These are phyloP conservation scores for Phania funesta DNA, from an alignment of 2,888 invertebrate species.

Conservation along the genomic window DNA sequence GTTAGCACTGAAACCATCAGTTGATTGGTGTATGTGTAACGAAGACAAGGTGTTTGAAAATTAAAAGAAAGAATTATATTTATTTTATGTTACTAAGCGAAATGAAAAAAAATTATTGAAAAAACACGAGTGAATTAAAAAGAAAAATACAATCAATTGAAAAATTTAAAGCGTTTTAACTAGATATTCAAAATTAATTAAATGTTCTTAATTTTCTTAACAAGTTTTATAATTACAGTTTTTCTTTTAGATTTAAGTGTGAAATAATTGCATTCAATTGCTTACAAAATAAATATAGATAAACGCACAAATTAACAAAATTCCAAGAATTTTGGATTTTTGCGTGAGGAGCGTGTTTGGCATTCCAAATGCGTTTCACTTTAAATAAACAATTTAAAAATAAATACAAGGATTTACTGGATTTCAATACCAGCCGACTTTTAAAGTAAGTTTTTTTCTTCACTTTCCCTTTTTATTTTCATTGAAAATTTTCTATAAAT, in stretches of 20 bases:
- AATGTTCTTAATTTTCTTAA: not conserved
- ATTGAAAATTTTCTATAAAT: not conserved
- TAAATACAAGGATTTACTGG: slow-evolving; percentile 54
- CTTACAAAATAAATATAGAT: not conserved
- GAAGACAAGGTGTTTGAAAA: slow-evolving; percentile 60
- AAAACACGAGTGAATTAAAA: not conserved
- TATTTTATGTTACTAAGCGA: slow-evolving; percentile 13
- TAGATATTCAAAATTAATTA: not conserved
- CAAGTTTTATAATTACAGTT: not conserved
- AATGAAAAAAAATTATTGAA: slow-evolving; percentile 19
- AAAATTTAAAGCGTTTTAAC: not conserved
- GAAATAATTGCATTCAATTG: not conserved
- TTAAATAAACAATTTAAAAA: slow-evolving; percentile 56
- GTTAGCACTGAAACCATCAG: slow-evolving; percentile 34
- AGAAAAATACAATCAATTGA: not conserved
- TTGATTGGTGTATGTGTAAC: slow-evolving; percentile 47
- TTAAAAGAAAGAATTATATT: not conserved
- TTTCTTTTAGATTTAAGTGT: not conserved
- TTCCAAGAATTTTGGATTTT: slow-evolving; percentile 9
- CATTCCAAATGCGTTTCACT: slow-evolving; percentile 64
- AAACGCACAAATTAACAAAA: not conserved
- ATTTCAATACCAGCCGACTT: slow-evolving; percentile 41
- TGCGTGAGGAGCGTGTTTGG: slow-evolving; percentile 21
- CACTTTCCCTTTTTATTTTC: not conserved
- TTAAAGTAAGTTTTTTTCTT: slow-evolving; percentile 48